Conservation (phyloP, 1,140 invertebrate species). For the Neodiprion lecontei region DNA sequence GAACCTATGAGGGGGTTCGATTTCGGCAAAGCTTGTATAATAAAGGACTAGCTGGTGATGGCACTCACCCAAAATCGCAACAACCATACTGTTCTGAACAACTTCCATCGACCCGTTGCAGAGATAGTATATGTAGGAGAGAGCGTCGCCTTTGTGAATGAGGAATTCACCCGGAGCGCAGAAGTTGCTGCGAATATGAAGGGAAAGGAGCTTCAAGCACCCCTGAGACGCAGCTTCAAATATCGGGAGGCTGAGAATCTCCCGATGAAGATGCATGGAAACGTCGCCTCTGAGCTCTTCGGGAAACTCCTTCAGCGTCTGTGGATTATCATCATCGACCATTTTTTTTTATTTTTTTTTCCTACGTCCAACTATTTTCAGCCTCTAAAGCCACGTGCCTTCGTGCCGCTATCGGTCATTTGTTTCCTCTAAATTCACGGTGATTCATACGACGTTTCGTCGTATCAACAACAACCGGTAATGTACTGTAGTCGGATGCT, state of each 20-base stretch:
- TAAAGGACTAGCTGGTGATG: too few relatives aligned
- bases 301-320: constrained; percentile 96
- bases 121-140: constrained; percentile 95
- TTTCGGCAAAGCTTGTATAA: too few relatives aligned
- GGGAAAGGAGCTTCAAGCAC: constrained; percentile 87
- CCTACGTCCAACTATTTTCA: not conserved
- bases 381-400: too few relatives aligned
- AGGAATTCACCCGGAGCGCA: constrained; percentile 96
- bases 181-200: constrained; percentile 91
- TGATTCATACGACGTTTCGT: too few relatives aligned
- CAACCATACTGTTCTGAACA: constrained; percentile 96
- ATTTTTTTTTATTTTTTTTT: not conserved
- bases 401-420: too few relatives aligned
- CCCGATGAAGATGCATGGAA: constrained; percentile 93
- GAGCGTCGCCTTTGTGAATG: constrained; percentile 95
- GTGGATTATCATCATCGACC: constrained; percentile 34
- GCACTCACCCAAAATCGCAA: constrained; percentile 92
- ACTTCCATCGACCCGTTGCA: constrained; percentile 99
- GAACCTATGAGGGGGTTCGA: too few relatives aligned
- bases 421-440: not conserved
- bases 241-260: constrained; percentile 92
- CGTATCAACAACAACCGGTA: too few relatives aligned
- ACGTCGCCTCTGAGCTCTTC: constrained; percentile 94
- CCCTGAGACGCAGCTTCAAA: constrained; percentile 93
- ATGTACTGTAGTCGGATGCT: too few relatives aligned